A percentile compares a stretch with the other conserved stretches of the same genome.
phyloP scores from a whole-genome alignment of 2,888 invertebrate genomes.

The Hydropsyche betteni region DNA sequence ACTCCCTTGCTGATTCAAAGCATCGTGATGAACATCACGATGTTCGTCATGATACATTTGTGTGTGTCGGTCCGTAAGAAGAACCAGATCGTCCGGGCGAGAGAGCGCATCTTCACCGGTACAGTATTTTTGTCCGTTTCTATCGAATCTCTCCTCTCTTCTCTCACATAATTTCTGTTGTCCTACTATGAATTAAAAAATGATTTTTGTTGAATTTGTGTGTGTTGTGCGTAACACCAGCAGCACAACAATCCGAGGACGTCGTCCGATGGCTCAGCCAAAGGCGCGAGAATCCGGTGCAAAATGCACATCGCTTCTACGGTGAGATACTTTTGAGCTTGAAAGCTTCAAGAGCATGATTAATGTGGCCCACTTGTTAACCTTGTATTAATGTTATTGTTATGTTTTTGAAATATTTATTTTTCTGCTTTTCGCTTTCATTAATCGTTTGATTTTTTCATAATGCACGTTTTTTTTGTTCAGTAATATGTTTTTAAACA shows the following conservation, averaged over 20 bases:
- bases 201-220: slow-evolving; percentile 21
- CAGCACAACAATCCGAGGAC: slow-evolving; percentile 65
- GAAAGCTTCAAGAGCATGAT: neutral
- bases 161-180: neutral
- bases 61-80: slow-evolving; percentile 88
- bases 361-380: too few species aligned
- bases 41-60: slow-evolving; percentile 94
- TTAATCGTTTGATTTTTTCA: too few species aligned
- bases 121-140: slow-evolving; percentile 53
- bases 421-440: too few species aligned
- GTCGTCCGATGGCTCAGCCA: slow-evolving; percentile 65
- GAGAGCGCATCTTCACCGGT: slow-evolving; percentile 88
- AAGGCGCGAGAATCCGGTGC: slow-evolving; percentile 55
- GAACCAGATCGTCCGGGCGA: slow-evolving; percentile 77
- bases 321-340: slow-evolving; percentile 58
- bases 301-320: slow-evolving; percentile 65
- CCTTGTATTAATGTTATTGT: too few species aligned
- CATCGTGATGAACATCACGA: slow-evolving; percentile 95
- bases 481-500: too few species aligned
- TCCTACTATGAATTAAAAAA: neutral
- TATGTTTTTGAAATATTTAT: too few species aligned
- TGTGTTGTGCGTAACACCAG: slow-evolving; percentile 54
- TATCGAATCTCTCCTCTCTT: neutral
- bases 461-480: too few species aligned
- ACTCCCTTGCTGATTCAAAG: slow-evolving; percentile 94